Evolutionary conservation across 2,797 vertebrate genomes (phyloP).

Genomic region (Luscinia megarhynchos): DNA sequence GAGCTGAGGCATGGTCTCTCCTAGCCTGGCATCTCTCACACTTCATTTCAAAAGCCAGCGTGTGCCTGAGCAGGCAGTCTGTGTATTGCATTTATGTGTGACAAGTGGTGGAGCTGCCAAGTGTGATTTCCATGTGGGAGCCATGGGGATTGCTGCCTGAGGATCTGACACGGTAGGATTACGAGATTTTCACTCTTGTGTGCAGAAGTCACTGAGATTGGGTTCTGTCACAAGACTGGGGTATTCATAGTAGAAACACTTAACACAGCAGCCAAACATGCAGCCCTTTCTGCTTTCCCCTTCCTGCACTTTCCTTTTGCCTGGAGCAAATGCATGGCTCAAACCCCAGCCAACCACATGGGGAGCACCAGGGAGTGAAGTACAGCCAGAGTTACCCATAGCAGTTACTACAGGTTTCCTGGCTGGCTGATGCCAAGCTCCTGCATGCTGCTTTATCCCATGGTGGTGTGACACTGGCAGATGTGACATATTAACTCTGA

Average conservation of each 20-base stretch:
- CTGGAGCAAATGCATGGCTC: background rate
- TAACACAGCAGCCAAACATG: background rate
- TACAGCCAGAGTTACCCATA: background rate
- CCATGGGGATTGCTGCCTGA: background rate
- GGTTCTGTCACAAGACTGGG: background rate
- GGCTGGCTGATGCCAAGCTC: background rate
- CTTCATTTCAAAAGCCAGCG: background rate
- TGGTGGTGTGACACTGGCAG: background rate
- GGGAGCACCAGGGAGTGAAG: background rate
- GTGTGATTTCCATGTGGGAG: background rate
- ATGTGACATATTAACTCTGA: conserved; percentile 1
- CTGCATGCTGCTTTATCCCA: background rate
- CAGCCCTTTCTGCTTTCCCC: background rate
- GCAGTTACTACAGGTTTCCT: background rate
- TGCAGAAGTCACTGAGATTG: background rate
- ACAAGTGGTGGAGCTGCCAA: background rate
- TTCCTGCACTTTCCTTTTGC: background rate
- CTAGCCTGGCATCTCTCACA: background rate
- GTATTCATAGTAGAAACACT: background rate
- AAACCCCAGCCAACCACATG: background rate
- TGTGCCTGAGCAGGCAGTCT: background rate
- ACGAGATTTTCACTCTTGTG: background rate
- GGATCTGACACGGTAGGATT: background rate
- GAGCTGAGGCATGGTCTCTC: background rate
- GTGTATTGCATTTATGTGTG: fast-evolving